These are phyloP conservation scores for Drosophila paranaensis DNA, from an alignment of 2,888 invertebrate genomes.

Conservation along the genomic window DNA sequence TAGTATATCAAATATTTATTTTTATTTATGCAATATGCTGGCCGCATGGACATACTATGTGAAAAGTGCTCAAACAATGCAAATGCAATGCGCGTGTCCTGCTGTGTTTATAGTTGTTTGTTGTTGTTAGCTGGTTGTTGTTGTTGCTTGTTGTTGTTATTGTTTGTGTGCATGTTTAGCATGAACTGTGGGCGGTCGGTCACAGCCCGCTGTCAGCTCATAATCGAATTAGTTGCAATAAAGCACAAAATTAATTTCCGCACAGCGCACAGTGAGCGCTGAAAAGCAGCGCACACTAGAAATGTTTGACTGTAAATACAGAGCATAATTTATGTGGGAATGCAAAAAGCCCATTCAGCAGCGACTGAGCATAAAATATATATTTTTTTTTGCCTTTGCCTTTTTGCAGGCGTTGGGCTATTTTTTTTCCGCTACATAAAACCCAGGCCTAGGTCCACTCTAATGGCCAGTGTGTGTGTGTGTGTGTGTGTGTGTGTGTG, in stretches of 20 bases:
- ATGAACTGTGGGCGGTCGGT: slow-evolving; percentile 37
- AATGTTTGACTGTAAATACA: slow-evolving; percentile 2
- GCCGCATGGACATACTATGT: slow-evolving; percentile 17
- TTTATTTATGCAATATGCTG: slow-evolving; percentile 28
- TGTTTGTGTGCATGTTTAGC: slow-evolving; percentile 37
- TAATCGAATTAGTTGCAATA: slow-evolving; percentile 79
- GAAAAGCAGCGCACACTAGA: slow-evolving; percentile 36
- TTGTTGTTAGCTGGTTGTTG: slow-evolving; percentile 7
- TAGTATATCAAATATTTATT: slow-evolving; percentile 4
- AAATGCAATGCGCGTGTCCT: slow-evolving; percentile 29
- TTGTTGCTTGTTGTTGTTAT: slow-evolving; percentile 7
- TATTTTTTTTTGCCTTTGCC: slow-evolving; percentile 18
- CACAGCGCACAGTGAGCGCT: slow-evolving; percentile 35
- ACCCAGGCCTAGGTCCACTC: slow-evolving; percentile 31
- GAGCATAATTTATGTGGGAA: slow-evolving; percentile 37
- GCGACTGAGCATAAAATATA: slow-evolving; percentile 23
- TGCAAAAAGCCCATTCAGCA: slow-evolving; percentile 17
- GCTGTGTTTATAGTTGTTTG: slow-evolving; percentile 26
- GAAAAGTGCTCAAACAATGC: slow-evolving; percentile 16
- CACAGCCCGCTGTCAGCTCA: slow-evolving; percentile 29
- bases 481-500: slow-evolving; percentile 24
- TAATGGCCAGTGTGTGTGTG: slow-evolving; percentile 38
- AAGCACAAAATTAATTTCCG: slow-evolving; percentile 79
- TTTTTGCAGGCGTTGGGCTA: background rate
- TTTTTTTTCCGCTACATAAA: slow-evolving; percentile 64